Evolutionary conservation across 2,888 invertebrate species (phyloP).

Genomic region (Dolomedes plantarius): DNA sequence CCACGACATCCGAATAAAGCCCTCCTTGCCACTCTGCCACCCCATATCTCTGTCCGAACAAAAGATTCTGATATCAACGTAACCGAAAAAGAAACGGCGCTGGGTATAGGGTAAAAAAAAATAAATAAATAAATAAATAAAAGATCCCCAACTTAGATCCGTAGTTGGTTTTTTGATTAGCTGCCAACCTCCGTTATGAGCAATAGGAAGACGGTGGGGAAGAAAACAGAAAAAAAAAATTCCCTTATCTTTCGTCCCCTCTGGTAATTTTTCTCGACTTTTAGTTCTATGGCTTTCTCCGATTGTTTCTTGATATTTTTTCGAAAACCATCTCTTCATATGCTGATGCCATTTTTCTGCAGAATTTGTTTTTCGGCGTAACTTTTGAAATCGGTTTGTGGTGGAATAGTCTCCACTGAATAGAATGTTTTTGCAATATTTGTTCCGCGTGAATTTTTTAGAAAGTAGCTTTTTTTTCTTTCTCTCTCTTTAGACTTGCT

Average conservation of each 20-base stretch:
- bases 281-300: neutral
- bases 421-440: too few species aligned
- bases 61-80: slow-evolving; percentile 44
- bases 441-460: too few species aligned
- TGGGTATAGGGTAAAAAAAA: neutral
- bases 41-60: slow-evolving; percentile 40
- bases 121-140: neutral
- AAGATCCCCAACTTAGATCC: slow-evolving; percentile 3
- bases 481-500: too few species aligned
- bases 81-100: slow-evolving; percentile 19
- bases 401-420: too few species aligned
- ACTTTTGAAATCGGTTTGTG: too few species aligned
- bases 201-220: neutral
- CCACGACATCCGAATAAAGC: neutral
- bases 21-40: neutral
- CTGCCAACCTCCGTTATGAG: slow-evolving; percentile 38
- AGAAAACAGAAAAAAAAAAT: too few species aligned
- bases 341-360: neutral
- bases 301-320: slow-evolving; percentile 7
- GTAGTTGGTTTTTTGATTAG: slow-evolving; percentile 45
- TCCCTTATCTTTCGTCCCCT: slow-evolving; percentile 29
- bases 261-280: slow-evolving; percentile 42
- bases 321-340: neutral
- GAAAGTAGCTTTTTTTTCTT: too few species aligned
- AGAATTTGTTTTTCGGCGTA: too few species aligned